Percentiles rank a stretch among this genome's conserved stretches.
phyloP scores from a whole-genome alignment of 2,113 vertebrate genomes.

The Forbesichthys papilliferus region DNA sequence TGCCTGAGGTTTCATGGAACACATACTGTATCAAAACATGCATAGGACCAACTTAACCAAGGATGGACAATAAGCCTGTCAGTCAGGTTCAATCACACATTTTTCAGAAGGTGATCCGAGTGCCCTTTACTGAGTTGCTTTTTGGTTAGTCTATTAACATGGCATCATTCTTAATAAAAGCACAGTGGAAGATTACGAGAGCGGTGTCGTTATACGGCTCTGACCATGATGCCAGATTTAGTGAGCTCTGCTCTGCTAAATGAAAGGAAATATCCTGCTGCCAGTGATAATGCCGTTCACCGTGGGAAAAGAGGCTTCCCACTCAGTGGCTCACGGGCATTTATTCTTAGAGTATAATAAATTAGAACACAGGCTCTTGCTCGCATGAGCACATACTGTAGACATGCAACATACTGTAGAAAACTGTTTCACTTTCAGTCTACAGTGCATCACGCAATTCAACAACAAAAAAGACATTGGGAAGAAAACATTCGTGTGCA shows the following conservation, averaged over 20 bases:
- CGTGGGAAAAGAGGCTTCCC: slow-evolving; percentile 25
- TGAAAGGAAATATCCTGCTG: slow-evolving; percentile 45
- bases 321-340: slow-evolving; percentile 7
- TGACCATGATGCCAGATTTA: slow-evolving; percentile 14
- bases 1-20: no score
- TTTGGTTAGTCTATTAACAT: slow-evolving; percentile 58
- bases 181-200: slow-evolving; percentile 50
- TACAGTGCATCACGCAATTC: not conserved
- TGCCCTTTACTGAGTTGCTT: slow-evolving; percentile 37
- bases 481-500: no score
- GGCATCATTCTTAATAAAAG: slow-evolving; percentile 66
- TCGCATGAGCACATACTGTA: not conserved
- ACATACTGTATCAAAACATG: no score
- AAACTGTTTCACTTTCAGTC: not conserved
- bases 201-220: not conserved
- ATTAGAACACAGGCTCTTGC: not conserved
- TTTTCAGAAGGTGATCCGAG: not conserved
- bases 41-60: no score
- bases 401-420: not conserved
- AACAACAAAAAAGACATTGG: not conserved
- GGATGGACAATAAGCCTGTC: no score
- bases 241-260: slow-evolving; percentile 49
- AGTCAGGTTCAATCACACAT: no score
- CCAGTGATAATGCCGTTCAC: slow-evolving; percentile 25
- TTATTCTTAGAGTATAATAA: slow-evolving; percentile 17